Percentiles rank a stretch among this genome's conserved stretches.
Conservation (phyloP, 2,797 vertebrate species). For the Amblyraja radiata region DNA sequence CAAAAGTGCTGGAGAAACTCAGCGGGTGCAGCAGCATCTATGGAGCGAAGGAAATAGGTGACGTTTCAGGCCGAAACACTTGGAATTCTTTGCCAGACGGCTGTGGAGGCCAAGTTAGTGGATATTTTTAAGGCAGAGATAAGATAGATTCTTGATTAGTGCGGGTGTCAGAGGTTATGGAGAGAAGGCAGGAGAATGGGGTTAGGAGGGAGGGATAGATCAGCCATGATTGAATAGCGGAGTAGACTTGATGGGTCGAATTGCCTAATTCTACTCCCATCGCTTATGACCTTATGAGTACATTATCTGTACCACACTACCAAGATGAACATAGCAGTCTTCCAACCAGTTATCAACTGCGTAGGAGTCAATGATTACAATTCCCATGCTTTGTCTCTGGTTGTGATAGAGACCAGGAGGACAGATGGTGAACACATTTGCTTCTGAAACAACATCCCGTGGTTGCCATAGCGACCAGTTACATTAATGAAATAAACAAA, state of each 20-base stretch:
- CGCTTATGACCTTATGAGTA: too few species aligned
- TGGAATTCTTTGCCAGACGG: not conserved
- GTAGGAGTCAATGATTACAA: not conserved
- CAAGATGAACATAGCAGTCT: not conserved
- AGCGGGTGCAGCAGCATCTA: too few species aligned
- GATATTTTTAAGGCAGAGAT: too few species aligned
- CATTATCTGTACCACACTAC: not conserved
- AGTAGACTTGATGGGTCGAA: too few species aligned
- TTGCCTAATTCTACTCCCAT: too few species aligned
- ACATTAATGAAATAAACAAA: not conserved
- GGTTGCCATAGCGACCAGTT: not conserved
- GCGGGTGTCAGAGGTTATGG: not conserved
- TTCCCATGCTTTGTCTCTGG: not conserved
- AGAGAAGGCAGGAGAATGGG: not conserved
- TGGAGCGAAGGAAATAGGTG: too few species aligned
- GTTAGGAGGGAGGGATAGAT: not conserved
- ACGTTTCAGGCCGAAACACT: too few species aligned
- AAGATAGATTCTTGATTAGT: too few species aligned
- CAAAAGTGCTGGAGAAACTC: too few species aligned
- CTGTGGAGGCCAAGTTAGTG: not conserved
- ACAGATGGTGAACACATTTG: not conserved
- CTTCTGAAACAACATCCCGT: not conserved
- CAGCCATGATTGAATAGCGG: too few species aligned
- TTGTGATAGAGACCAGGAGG: not conserved
- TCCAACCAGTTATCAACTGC: not conserved